phyloP scores from a whole-genome alignment of 2,113 vertebrate genomes.

The Dicentrarchus labrax region DNA sequence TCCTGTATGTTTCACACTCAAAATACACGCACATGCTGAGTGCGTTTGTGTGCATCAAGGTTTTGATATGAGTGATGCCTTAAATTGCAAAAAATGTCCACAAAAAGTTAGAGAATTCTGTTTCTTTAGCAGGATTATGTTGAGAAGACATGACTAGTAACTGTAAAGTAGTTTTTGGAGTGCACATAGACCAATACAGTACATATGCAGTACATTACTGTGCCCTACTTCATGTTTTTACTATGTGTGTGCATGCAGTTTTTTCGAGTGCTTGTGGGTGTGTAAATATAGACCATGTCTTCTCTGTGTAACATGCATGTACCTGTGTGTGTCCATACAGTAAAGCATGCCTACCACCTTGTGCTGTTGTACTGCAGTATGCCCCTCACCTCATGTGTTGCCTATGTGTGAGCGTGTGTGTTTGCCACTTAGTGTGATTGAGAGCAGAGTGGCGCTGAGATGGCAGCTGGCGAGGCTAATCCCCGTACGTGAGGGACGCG shows the following conservation, averaged over 20 bases:
- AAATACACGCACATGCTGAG: neutral
- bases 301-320: neutral
- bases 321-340: conserved; percentile 24
- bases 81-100: conserved; percentile 5
- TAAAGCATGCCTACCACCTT: conserved; percentile 2
- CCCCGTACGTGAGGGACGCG: conserved; percentile 75
- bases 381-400: conserved; percentile 53
- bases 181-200: conserved; percentile 4
- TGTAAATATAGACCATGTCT: neutral
- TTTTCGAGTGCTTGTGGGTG: neutral
- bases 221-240: neutral
- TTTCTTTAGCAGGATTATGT: neutral
- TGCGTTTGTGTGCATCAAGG: neutral
- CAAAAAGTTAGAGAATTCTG: neutral
- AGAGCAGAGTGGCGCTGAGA: conserved; percentile 71
- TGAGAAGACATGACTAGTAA: neutral
- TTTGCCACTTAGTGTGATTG: conserved; percentile 69
- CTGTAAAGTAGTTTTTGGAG: neutral
- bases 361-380: conserved; percentile 1
- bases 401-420: conserved; percentile 24
- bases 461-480: conserved; percentile 80
- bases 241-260: neutral
- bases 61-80: conserved; percentile 12
- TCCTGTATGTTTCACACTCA: neutral
- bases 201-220: neutral